Evolutionary conservation across 2,113 vertebrate genomes (phyloP), one percentile per base, ranked within the genome.

Genomic region (Ceratotherium simum): DNA sequence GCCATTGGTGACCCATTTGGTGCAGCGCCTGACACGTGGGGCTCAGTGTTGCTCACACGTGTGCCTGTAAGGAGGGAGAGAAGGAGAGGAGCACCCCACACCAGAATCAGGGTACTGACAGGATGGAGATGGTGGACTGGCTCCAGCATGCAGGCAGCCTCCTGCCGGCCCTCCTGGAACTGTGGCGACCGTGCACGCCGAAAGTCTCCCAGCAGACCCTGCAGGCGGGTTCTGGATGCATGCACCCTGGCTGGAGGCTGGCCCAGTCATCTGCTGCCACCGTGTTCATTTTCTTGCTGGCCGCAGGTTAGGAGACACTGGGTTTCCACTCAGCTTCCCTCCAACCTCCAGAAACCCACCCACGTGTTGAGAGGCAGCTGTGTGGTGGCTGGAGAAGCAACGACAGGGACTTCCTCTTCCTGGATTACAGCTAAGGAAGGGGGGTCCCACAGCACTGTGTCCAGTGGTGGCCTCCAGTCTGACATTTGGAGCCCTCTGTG

Each of bases 101-200:
- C 69, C 6, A 0, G 51, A 48, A 21, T 1, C 13, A 13, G 27
- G 72, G 20, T 5, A 0, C 2, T 0, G 6, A 0, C 1, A 0
- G 33, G 13, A 3, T 2, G 1, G 33, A 21, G 9, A 4, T 0
- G 6, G 23, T 0, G 23, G 29, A 16, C 18, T 0, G 51, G 51
- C 25, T 7, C 21, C 73, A 1, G 8, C 21, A 0, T 1, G 60
- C 8, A 1, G 18, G 48, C 9, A 11, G 29, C n/a, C 48, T 39
- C 48, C 36, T 10, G 11, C 25, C 2, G 6, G 2, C 2, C 23
- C 54, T 39, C 42, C 33, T 2, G 2, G 5, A 16, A 2, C 70
- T 12, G 6, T 6, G 21, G 23, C 2, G 0, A 3, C 75, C 42
- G 27, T 1, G 0, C 29, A 8, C 0, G 6, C 2, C 29, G 16